A percentile compares a stretch with the other conserved stretches of the same genome.
Evolutionary conservation across 2,113 vertebrate genomes (phyloP).

Genomic region (Cricetomys ansorgei): DNA sequence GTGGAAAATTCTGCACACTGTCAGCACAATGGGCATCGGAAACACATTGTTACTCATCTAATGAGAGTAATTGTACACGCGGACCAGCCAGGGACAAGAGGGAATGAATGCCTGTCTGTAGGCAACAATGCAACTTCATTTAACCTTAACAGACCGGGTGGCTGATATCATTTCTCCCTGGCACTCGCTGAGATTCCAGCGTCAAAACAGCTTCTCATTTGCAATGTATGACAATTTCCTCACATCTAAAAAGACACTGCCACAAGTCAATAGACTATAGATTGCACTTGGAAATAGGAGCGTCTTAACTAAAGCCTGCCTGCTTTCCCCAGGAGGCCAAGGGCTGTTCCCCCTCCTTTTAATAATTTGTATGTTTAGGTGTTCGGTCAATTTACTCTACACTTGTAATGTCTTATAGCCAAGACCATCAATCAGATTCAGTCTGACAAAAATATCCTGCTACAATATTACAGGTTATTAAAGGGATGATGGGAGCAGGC

Average conservation of each 20-base stretch:
- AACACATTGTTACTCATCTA: slow-evolving; percentile 88
- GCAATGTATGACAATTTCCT: slow-evolving; percentile 98
- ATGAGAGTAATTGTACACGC: slow-evolving; percentile 91
- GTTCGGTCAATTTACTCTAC: slow-evolving; percentile 93
- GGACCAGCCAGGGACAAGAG: slow-evolving; percentile 82
- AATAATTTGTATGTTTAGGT: slow-evolving; percentile 99
- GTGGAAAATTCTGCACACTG: slow-evolving; percentile 86
- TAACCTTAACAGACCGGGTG: slow-evolving; percentile 90
- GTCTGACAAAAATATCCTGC: slow-evolving; percentile 91
- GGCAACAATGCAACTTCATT: slow-evolving; percentile 91
- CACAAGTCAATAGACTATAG: slow-evolving; percentile 98
- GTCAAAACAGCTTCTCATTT: slow-evolving; percentile 97
- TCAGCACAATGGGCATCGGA: slow-evolving; percentile 87
- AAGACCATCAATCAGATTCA: slow-evolving; percentile 93
- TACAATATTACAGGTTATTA: slow-evolving; percentile 95
- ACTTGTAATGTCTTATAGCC: slow-evolving; percentile 90
- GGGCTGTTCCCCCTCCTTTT: slow-evolving; percentile 92
- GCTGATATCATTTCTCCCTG: slow-evolving; percentile 92
- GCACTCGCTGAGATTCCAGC: slow-evolving; percentile 86
- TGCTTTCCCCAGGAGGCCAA: slow-evolving; percentile 88
- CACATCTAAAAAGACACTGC: slow-evolving; percentile 93
- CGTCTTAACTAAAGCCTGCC: slow-evolving; percentile 94
- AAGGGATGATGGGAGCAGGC: slow-evolving; percentile 89
- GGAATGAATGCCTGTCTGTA: slow-evolving; percentile 89
- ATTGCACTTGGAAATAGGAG: slow-evolving; percentile 95